Conservation (phyloP, 2,888 invertebrate species). For the Drosophila quinaria region DNA sequence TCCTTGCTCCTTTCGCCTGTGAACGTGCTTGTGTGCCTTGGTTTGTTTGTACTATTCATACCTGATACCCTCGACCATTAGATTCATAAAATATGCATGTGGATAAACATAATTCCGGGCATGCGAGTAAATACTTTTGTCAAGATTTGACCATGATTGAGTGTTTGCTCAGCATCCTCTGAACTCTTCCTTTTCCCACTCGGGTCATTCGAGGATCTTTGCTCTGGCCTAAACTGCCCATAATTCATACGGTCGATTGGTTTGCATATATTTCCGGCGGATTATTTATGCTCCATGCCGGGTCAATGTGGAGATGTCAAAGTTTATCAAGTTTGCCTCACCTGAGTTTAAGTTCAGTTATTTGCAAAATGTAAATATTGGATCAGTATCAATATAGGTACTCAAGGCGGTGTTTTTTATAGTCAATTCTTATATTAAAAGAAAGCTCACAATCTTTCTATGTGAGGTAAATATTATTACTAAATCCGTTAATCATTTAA, state of each 20-base stretch:
- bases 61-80: constrained; percentile 65
- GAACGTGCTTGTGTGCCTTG: constrained; percentile 26
- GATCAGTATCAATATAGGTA: constrained; percentile 4
- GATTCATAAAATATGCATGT: constrained; percentile 76
- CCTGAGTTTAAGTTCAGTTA: neutral
- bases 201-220: neutral
- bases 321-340: constrained; percentile 28
- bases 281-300: constrained; percentile 42
- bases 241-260: constrained; percentile 78
- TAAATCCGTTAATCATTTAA: no score
- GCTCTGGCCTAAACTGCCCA: constrained; percentile 50
- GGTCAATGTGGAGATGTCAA: constrained; percentile 58
- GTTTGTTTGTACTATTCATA: constrained; percentile 48
- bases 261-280: constrained; percentile 41
- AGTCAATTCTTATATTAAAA: neutral
- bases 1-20: neutral
- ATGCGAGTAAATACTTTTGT: constrained; percentile 76
- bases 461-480: neutral
- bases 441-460: neutral
- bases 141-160: constrained; percentile 78
- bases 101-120: constrained; percentile 78
- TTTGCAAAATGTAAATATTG: constrained; percentile 26
- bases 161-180: constrained; percentile 46
- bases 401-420: neutral
- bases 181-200: neutral